Base-by-base conservation (phyloP, 92 coral and sea anemone genomes). In the Galaxea fascicularis region DNA sequence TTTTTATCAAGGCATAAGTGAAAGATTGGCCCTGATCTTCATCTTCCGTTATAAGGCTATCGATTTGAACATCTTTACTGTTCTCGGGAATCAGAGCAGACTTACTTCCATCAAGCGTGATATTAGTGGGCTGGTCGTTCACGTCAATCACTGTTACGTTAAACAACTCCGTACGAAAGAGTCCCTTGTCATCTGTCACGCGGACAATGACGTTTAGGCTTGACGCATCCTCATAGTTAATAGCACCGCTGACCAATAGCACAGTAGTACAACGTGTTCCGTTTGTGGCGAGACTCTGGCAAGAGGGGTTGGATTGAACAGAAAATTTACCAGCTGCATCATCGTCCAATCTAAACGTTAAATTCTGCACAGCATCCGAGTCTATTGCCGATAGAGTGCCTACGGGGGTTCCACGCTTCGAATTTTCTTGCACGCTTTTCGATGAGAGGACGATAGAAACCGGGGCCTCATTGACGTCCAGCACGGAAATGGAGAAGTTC, bases 401-500 rank as follows among this genome's bases (percentile, higher is more conserved):
- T 27, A 94, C 95, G 49, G 25, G 22, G 18, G 90, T 94, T 20
- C 92, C 95, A 56, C 45, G 66, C 76, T 87, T 62, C 27, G 93
- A 78, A 76, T 94, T 96, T 65, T 96, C 98, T 18, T 51, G 88
- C 57, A 94, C 91, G 65, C 73, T 80, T 16, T 82, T 87, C 79
- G 78, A 35, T 62, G 85, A 84, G 59, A 92, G 82, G 31, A 84
- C 88, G 44, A 96, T 77, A 17, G 95, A 89, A 30, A 96, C 92
- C 7, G 98, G 98, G 60, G 98, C 88, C 77, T 96, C 98, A 91
- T 96, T 96, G 69, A 94, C 93, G 63, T 96, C 85, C 57, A 94
- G 30, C 9, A 96, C 96, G 44, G 89, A 89, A 57, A 96, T 92
- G 63, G 90, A 63, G 65, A 94, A 86, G 74, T 84, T 91, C 85